These are phyloP conservation scores for Falcunculus frontatus DNA, from an alignment of 2,113 vertebrate genomes.

Conservation along the genomic window DNA sequence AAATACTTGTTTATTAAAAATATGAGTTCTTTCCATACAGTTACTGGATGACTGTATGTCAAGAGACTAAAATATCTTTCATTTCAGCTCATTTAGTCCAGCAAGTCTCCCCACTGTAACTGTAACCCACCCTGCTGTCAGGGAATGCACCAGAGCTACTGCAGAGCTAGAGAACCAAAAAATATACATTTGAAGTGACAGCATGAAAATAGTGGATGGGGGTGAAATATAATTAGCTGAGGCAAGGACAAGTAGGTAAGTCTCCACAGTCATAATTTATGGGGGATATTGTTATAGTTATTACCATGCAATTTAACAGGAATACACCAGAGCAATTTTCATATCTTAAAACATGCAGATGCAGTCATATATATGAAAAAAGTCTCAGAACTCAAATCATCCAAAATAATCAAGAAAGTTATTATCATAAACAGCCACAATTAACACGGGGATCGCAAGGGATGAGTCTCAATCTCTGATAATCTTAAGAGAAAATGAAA, in stretches of 20 bases:
- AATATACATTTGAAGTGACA: constrained; percentile 46
- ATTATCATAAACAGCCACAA: constrained; percentile 40
- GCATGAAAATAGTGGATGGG: constrained; percentile 28
- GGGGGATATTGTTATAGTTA: constrained; percentile 63
- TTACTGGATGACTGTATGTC: background rate
- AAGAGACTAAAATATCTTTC: constrained; percentile 2
- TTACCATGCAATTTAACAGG: constrained; percentile 68
- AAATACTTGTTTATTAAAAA: background rate
- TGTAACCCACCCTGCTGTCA: constrained; percentile 31
- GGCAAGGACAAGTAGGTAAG: constrained; percentile 63
- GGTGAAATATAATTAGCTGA: constrained; percentile 59
- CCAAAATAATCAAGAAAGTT: constrained; percentile 51
- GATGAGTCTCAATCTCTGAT: background rate
- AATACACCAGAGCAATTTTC: constrained; percentile 63
- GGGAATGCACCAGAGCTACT: background rate
- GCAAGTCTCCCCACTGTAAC: background rate
- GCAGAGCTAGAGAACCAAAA: background rate
- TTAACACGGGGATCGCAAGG: background rate
- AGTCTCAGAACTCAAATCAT: constrained; percentile 30
- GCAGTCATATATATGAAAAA: constrained; percentile 32
- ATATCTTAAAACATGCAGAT: constrained; percentile 29
- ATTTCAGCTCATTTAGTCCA: constrained; percentile 15
- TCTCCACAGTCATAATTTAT: constrained; percentile 57
- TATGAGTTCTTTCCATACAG: background rate
- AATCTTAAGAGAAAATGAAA: constrained; percentile 30